A percentile compares a stretch with the other conserved stretches of the same genome.
Conservation (phyloP, 2,888 invertebrate species). For the Papilio gigon region DNA sequence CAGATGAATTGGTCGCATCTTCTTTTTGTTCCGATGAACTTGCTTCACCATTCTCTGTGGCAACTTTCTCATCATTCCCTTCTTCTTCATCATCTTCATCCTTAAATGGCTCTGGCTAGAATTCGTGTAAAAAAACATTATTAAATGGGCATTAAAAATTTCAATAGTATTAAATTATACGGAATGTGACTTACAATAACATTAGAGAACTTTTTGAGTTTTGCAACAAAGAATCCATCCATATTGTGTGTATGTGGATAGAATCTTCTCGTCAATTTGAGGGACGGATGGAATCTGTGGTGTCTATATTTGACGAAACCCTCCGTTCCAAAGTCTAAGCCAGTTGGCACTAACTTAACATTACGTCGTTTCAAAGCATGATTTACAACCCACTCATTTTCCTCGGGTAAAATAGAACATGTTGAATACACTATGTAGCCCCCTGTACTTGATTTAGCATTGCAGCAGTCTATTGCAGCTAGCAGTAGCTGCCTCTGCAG, state of each 20-base stretch:
- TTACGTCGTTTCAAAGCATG: constrained; percentile 96
- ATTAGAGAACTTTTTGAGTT: constrained; percentile 97
- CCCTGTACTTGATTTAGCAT: constrained; percentile 95
- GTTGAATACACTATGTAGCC: constrained; percentile 99
- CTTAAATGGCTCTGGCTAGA: constrained; percentile 74
- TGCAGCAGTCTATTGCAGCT: constrained; percentile 98
- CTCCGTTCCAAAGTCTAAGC: constrained; percentile 96
- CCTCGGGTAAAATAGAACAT: constrained; percentile 98
- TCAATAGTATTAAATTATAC: neutral
- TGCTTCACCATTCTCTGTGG: constrained; percentile 60
- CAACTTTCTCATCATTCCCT: constrained; percentile 49
- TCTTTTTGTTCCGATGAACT: constrained; percentile 51
- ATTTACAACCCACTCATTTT: constrained; percentile 98
- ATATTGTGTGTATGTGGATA: constrained; percentile 99
- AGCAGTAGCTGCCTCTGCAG: constrained; percentile 95
- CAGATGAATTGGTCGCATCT: constrained; percentile 45
- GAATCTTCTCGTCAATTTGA: constrained; percentile 94
- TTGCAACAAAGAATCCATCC: constrained; percentile 99
- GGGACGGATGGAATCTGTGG: constrained; percentile 92
- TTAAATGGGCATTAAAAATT: constrained; percentile 6
- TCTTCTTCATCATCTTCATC: constrained; percentile 72
- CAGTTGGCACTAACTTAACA: constrained; percentile 96
- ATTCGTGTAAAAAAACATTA: constrained; percentile 42
- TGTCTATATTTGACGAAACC: constrained; percentile 95
- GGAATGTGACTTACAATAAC: constrained; percentile 73